phyloP scores from a whole-genome alignment of 2,888 invertebrate species.

The Eupithecia dodoneata region DNA sequence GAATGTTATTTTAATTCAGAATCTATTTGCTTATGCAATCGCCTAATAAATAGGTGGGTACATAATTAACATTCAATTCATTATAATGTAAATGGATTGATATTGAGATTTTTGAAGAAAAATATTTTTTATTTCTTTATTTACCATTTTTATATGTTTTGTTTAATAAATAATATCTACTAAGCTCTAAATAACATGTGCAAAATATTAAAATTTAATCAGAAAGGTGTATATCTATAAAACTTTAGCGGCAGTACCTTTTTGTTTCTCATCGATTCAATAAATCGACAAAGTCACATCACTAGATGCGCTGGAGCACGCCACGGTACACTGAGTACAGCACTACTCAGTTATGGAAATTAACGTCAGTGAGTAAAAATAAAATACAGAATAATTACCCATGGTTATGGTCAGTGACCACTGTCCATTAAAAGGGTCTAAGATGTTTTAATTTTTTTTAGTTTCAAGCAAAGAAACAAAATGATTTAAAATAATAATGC shows the following conservation, averaged over 20 bases:
- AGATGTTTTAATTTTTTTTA: conserved; percentile 52
- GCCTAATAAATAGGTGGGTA: too few species aligned
- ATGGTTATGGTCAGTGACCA: conserved; percentile 73
- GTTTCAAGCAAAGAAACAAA: neutral
- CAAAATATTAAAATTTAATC: neutral
- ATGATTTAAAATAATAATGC: neutral
- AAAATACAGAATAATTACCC: conserved; percentile 75
- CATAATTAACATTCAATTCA: too few species aligned
- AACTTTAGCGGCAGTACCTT: neutral
- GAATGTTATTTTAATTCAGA: neutral
- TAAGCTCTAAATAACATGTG: too few species aligned
- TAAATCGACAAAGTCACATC: conserved; percentile 55
- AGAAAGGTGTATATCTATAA: neutral
- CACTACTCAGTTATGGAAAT: conserved; percentile 80
- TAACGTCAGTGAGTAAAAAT: conserved; percentile 72
- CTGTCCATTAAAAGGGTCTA: conserved; percentile 62
- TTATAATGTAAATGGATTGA: too few species aligned
- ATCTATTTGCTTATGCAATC: neutral
- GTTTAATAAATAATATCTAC: too few species aligned
- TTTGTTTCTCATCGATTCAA: neutral
- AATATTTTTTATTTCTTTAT: too few species aligned
- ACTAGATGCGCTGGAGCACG: conserved; percentile 62
- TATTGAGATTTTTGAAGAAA: too few species aligned
- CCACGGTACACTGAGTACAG: conserved; percentile 74
- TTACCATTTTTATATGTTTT: too few species aligned